Evolutionary conservation across 2,888 invertebrate species (phyloP), one percentile per base, ranked within the genome.

Genomic region (Drosophila longiperda): DNA sequence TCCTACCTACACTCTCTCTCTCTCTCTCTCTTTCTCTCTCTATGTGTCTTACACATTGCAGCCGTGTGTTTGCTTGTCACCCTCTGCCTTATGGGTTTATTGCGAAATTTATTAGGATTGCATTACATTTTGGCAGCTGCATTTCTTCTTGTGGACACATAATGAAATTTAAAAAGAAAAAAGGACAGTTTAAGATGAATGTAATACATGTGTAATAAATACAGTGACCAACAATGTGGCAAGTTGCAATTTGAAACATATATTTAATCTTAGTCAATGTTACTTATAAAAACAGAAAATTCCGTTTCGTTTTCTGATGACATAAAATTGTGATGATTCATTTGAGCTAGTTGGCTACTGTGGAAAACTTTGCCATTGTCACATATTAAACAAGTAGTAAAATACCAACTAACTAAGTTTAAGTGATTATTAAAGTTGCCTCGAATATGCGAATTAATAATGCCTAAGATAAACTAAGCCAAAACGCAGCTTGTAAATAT

Each of bases 61-160:
- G 20, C n/a, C 59, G 32, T 60, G 64, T 52, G 64, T 50, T 48
- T 36, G 33, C 45, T 38, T 33, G 32, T 45, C 52, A 58, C 64
- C 40, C 50, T 5, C 20, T 34, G 40, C 59, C 62, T 52, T 73
- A 54, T 45, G 50, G 63, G 36, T 55, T 38, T 42, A 48, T 66
- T 26, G 55, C 45, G 67, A 67, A 68, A 72, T 75, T 67, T 74
- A 74, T 71, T 65, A 70, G 72, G 78, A 48, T 65, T 75, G 20
- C 71, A 53, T 64, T 75, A 68, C 59, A 67, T 71, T 82, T 72
- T 70, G 83, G 65, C 73, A 73, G 52, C 55, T 66, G 73, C 53
- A 66, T 33, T 69, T 65, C 53, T 45, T 64, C 60, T 66, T 61
- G 60, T 50, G 58, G 29, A 50, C 40, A 63, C 52, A 62, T 36